These are phyloP conservation scores for Prenolepis imparis DNA, from an alignment of 2,888 invertebrate genomes.

Conservation along the genomic window DNA sequence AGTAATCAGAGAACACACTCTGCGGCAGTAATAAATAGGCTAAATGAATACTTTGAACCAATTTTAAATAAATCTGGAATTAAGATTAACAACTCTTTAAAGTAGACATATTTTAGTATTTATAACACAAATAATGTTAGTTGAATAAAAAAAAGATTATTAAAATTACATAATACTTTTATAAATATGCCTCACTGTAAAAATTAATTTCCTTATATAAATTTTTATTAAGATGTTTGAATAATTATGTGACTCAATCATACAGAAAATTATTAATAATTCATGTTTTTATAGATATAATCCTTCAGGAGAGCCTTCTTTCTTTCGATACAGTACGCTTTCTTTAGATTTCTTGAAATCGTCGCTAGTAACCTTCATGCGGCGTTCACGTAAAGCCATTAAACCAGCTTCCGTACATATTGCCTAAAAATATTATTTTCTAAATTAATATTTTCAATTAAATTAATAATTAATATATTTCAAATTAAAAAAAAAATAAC, in stretches of 20 bases:
- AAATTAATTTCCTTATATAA: constrained; percentile 53
- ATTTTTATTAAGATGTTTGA: constrained; percentile 27
- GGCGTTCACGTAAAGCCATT: constrained; percentile 98
- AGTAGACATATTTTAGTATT: not conserved
- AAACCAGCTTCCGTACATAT: constrained; percentile 99
- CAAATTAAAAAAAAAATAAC: not conserved
- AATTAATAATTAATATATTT: too few relatives aligned
- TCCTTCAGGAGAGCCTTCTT: constrained; percentile 99
- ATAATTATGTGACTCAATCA: constrained; percentile 16
- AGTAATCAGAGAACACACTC: constrained; percentile 80
- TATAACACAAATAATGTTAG: constrained; percentile 29
- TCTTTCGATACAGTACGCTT: constrained; percentile 99
- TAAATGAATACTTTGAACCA: constrained; percentile 79
- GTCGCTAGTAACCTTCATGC: constrained; percentile 99
- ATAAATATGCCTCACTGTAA: constrained; percentile 56
- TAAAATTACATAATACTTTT: constrained; percentile 60
- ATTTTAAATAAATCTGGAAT: constrained; percentile 67
- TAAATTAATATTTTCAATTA: too few relatives aligned
- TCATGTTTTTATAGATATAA: constrained; percentile 93
- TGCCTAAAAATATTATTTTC: constrained; percentile 92
- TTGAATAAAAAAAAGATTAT: constrained; percentile 49
- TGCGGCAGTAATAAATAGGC: constrained; percentile 71
- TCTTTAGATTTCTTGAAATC: constrained; percentile 99
- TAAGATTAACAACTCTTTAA: constrained; percentile 37
- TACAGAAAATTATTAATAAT: constrained; percentile 55